Conservation (phyloP, 2,113 vertebrate genomes). For the Oncorhynchus kisutch region DNA sequence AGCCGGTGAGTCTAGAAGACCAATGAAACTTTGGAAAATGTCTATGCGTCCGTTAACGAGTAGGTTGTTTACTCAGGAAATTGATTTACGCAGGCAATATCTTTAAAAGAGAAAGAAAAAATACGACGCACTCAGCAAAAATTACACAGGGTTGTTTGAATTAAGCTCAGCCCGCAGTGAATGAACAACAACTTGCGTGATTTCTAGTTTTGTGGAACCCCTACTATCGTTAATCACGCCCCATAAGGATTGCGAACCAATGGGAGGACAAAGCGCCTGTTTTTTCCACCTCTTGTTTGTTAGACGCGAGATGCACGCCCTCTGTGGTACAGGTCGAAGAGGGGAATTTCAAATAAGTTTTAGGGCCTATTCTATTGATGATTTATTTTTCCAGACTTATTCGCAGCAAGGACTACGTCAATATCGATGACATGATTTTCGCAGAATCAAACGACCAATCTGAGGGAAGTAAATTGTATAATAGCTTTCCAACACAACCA, state of each 20-base stretch:
- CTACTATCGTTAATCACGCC: conserved; percentile 40
- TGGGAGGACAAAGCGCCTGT: conserved; percentile 39
- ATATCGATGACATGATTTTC: no score
- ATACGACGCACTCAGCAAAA: background rate
- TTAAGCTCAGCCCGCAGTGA: conserved; percentile 54
- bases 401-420: no score
- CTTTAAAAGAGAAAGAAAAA: background rate
- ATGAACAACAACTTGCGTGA: conserved; percentile 39
- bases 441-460: no score
- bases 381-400: no score
- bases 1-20: conserved; percentile 30
- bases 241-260: conserved; percentile 31
- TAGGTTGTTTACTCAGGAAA: background rate
- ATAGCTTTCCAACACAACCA: no score
- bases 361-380: no score
- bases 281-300: no score
- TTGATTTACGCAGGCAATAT: conserved; percentile 1
- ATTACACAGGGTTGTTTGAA: background rate
- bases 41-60: conserved; percentile 14
- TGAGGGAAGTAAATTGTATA: no score
- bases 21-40: background rate
- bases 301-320: background rate
- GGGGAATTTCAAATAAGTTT: background rate
- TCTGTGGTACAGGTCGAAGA: background rate
- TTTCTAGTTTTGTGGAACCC: conserved; percentile 61